A percentile compares a stretch with the other conserved stretches of the same genome.
These are phyloP conservation scores for Pteropus alecto DNA, from an alignment of 2,113 vertebrate species.

Conservation along the genomic window DNA sequence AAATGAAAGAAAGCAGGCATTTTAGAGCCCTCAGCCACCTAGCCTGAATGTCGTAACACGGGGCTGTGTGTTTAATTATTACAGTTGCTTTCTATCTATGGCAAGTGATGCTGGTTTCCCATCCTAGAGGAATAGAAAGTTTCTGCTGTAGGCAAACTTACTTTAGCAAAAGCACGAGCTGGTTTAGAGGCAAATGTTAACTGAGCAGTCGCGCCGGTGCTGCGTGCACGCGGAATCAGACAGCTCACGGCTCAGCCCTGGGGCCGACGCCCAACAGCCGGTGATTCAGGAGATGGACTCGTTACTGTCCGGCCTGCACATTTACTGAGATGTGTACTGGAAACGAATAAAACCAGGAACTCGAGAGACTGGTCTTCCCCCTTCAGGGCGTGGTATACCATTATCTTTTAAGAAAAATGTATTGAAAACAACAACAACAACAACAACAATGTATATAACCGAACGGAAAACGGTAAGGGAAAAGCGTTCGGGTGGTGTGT, in stretches of 20 bases:
- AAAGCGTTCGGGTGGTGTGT: background rate
- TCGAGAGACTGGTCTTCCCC: background rate
- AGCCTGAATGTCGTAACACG: background rate
- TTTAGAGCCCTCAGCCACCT: background rate
- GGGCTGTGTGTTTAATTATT: background rate
- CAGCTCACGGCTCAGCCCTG: no score
- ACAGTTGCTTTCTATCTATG: background rate
- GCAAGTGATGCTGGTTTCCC: background rate
- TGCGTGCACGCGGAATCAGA: rapidly evolving
- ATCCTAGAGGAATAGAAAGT: background rate
- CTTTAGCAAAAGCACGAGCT: background rate
- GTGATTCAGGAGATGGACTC: background rate
- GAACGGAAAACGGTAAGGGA: background rate
- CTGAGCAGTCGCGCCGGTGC: background rate
- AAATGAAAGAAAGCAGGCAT: no score
- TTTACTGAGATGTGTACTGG: background rate
- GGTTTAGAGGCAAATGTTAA: background rate
- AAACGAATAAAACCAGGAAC: background rate
- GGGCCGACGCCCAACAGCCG: background rate
- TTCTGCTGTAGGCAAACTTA: background rate
- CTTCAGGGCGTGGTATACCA: background rate
- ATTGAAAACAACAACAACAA: no score
- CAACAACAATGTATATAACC: background rate
- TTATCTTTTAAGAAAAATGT: background rate
- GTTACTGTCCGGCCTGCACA: background rate